A percentile compares a stretch with the other conserved stretches of the same genome.
Evolutionary conservation across 2,797 vertebrate genomes (phyloP).

Genomic region (Eidolon dupreanum): DNA sequence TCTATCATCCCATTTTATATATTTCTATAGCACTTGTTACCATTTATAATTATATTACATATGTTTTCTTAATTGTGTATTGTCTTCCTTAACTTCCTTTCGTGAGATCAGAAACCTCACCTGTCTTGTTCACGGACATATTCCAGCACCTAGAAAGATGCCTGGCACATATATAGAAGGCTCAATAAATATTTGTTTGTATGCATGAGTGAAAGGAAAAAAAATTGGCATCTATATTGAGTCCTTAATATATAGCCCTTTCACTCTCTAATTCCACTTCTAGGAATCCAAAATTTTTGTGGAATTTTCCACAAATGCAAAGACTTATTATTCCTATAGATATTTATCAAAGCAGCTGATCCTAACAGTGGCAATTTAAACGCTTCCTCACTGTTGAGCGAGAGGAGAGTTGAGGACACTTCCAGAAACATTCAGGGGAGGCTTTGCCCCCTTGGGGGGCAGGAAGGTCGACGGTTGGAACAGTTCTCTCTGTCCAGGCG

Average conservation of each 20-base stretch:
- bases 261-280: neutral
- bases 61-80: neutral
- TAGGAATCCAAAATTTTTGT: neutral
- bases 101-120: neutral
- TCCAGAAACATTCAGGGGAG: neutral
- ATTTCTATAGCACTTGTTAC: neutral
- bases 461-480: neutral
- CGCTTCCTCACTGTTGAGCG: neutral
- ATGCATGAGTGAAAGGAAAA: neutral
- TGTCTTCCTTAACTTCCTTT: neutral
- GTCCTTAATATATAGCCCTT: neutral
- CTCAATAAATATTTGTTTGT: neutral
- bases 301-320: neutral
- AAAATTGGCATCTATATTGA: neutral
- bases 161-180: neutral
- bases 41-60: neutral
- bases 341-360: neutral
- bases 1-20: neutral
- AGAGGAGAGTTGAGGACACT: neutral
- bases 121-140: neutral
- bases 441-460: neutral
- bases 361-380: neutral
- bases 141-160: neutral
- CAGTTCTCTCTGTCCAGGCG: accelerated
- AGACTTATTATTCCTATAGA: neutral